phyloP scores from a whole-genome alignment of 2,113 vertebrate genomes.

The Rafetus swinhoei region DNA sequence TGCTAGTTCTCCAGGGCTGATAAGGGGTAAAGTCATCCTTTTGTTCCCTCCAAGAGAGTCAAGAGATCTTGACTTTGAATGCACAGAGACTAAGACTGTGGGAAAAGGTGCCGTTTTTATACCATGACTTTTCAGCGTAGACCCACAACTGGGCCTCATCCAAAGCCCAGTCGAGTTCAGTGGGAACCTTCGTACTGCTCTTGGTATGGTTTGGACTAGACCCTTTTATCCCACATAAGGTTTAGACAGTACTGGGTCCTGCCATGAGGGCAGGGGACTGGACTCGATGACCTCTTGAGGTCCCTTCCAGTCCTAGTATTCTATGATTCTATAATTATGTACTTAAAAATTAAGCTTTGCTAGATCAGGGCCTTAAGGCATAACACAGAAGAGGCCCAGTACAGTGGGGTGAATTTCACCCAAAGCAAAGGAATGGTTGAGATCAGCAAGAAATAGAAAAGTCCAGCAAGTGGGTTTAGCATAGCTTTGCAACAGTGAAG shows the following conservation, averaged over 20 bases:
- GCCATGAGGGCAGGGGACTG: too few relatives aligned
- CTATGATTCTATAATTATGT: background rate
- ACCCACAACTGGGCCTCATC: background rate
- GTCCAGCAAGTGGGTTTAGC: conserved; percentile 19
- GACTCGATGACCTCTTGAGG: too few relatives aligned
- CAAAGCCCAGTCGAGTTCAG: background rate
- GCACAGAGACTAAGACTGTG: background rate
- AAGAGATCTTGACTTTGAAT: background rate
- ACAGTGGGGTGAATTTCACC: conserved; percentile 7
- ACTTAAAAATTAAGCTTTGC: background rate
- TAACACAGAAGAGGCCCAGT: background rate
- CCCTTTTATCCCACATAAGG: background rate
- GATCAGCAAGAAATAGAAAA: background rate
- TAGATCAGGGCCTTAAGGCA: background rate
- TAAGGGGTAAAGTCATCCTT: background rate
- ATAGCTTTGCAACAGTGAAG: background rate
- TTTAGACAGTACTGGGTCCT: too few relatives aligned
- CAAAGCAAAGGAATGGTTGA: conserved; percentile 46
- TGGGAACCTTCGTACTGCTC: background rate
- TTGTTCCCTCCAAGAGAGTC: background rate
- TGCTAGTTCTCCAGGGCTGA: background rate
- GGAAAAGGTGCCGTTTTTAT: background rate
- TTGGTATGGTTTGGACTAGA: background rate
- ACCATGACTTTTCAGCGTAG: background rate
- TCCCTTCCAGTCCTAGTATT: too few relatives aligned